Percentiles rank a stretch among this genome's conserved stretches.
Conservation (phyloP, 2,113 vertebrate genomes). For the Tichodroma muraria region DNA sequence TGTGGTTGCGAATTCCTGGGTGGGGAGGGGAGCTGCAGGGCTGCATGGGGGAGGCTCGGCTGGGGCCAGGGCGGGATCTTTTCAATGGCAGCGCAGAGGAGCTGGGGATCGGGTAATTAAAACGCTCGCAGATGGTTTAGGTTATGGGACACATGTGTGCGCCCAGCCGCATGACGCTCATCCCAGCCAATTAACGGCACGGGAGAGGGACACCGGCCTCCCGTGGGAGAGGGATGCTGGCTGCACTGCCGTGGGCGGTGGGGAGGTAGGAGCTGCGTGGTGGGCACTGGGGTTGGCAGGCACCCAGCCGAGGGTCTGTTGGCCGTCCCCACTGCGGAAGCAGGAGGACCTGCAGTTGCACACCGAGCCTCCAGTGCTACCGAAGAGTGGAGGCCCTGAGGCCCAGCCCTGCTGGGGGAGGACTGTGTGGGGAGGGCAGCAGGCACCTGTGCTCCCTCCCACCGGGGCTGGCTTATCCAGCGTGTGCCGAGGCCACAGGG, state of each 20-base stretch:
- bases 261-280: not conserved
- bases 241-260: not conserved
- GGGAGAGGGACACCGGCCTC: not conserved
- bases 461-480: accelerated
- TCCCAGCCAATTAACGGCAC: not conserved
- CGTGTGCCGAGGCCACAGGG: not conserved
- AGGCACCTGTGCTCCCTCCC: accelerated
- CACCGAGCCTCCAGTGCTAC: accelerated
- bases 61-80: slow-evolving; percentile 9
- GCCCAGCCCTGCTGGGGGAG: not conserved
- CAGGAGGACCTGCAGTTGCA: not conserved
- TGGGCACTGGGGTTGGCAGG: not conserved
- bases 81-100: slow-evolving; percentile 19
- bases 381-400: accelerated
- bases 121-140: slow-evolving; percentile 14
- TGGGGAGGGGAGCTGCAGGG: slow-evolving; percentile 11
- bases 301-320: accelerated
- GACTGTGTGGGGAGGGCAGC: not conserved
- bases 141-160: slow-evolving; percentile 44
- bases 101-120: slow-evolving; percentile 30
- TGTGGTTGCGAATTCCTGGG: slow-evolving; percentile 37
- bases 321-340: accelerated
- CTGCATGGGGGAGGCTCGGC: not conserved
- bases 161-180: not conserved
- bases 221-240: not conserved